phyloP scores from a whole-genome alignment of 2,888 invertebrate genomes.

The Strigamia maritima region DNA sequence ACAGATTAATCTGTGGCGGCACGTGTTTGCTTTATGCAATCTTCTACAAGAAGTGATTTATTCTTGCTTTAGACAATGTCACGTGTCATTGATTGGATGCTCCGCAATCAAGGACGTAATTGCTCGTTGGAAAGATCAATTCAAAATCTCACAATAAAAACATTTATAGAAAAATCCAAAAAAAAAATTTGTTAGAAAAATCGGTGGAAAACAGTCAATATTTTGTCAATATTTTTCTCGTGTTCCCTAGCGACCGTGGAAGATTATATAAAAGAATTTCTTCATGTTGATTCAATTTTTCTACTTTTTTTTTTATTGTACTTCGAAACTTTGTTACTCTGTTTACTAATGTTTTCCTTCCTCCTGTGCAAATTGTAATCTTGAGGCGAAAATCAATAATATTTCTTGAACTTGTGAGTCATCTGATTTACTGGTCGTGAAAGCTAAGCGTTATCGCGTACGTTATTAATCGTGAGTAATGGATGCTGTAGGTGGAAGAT shows the following conservation, averaged over 20 bases:
- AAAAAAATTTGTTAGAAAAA: not conserved
- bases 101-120: too few species aligned
- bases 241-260: not conserved
- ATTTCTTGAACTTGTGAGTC: conserved; percentile 12
- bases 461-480: conserved; percentile 27
- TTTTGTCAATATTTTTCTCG: not conserved
- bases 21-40: too few species aligned
- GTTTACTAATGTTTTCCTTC: conserved; percentile 27
- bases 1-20: too few species aligned
- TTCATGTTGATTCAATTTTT: conserved; percentile 6
- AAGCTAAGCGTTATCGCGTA: conserved; percentile 14
- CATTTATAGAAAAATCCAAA: not conserved
- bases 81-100: too few species aligned
- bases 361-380: conserved; percentile 3
- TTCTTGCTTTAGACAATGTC: too few species aligned
- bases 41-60: too few species aligned
- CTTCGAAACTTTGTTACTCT: not conserved
- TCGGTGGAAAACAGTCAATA: not conserved
- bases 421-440: conserved; percentile 27
- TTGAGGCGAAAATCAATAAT: conserved; percentile 4
- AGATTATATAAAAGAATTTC: not conserved
- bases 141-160: not conserved
- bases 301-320: not conserved
- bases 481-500: not conserved
- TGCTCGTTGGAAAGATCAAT: not conserved